Evolutionary conservation across 1,140 invertebrate genomes (phyloP).

Genomic region (Drosophila ercepeae): DNA sequence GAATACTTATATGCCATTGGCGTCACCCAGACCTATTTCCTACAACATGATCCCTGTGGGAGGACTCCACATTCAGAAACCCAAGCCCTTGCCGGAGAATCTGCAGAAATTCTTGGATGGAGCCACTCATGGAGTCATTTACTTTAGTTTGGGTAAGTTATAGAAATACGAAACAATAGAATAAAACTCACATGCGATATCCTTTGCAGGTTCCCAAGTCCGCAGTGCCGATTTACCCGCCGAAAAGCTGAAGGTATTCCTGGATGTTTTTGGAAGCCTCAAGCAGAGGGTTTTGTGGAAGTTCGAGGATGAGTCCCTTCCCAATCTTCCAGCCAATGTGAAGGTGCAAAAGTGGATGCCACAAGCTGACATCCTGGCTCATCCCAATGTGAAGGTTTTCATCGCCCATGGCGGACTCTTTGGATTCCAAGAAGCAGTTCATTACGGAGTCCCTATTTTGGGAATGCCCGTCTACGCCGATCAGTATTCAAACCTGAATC

Average conservation of each 20-base stretch:
- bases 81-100: constrained; percentile 76
- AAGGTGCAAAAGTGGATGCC: constrained; percentile 87
- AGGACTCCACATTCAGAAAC: constrained; percentile 84
- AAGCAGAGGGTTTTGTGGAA: constrained; percentile 87
- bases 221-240: constrained; percentile 74
- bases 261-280: constrained; percentile 84
- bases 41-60: constrained; percentile 84
- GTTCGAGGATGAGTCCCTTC: constrained; percentile 85
- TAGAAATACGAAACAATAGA: neutral
- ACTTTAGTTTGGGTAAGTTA: constrained; percentile 85
- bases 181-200: neutral
- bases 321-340: constrained; percentile 85
- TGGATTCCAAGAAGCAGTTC: constrained; percentile 86
- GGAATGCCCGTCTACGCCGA: constrained; percentile 87
- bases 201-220: neutral
- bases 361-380: constrained; percentile 87
- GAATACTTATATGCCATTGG: constrained; percentile 84
- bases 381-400: constrained; percentile 86
- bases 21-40: constrained; percentile 81
- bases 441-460: constrained; percentile 86
- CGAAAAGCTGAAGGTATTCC: constrained; percentile 84
- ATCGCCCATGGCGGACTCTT: constrained; percentile 87
- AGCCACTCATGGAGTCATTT: constrained; percentile 85
- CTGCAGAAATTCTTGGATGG: constrained; percentile 78
- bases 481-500: constrained; percentile 82